Evolutionary conservation across 2,113 vertebrate species (phyloP), one percentile per base, ranked within the genome.

Genomic region (Ceuthmochares aereus): DNA sequence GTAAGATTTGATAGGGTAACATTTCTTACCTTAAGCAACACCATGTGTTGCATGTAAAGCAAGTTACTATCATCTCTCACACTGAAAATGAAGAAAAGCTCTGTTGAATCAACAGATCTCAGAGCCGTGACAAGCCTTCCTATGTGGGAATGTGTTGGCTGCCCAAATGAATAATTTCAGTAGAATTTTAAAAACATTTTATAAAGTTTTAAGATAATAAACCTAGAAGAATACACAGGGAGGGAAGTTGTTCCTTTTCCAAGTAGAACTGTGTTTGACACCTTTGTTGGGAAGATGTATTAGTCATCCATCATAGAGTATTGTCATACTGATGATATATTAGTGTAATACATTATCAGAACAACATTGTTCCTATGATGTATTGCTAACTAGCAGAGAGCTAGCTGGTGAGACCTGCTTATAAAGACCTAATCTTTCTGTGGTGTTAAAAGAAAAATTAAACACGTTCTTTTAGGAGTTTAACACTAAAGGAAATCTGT

Each of bases 261-360:
- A 96, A 93, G 76, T 58, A 90, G 43, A 25, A 59, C 78, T 85
- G 67, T 93, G 93, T 93, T 93, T 97, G 97, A 95, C 70, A 91
- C 94, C 93, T 97, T 97, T 97, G 91, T 96, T 92, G 97, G 72
- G 32, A 95, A 97, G 97, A 97, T 87, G 22, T 97, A 97, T 97
- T 96, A 90, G 66, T 97, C 93, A 97, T 97, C 89, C 82, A 95
- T 98, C 98, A 98, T 77, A 93, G 63, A 94, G 55, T 76, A 12
- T 94, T 66, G 66, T 96, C 94, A 96, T 58, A 70, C 26, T 36
- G 40, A 76, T 98, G 96, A 98, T 98, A 66, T 94, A 98, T 98
- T 95, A 95, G 91, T 91, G 88, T 92, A 97, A 97, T 98, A 96
- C 92, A 97, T 98, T 97, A 98, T 96, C 90, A 97, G 96, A 96